Evolutionary conservation across 2,113 vertebrate species (phyloP).

Genomic region (Amia ocellicauda): DNA sequence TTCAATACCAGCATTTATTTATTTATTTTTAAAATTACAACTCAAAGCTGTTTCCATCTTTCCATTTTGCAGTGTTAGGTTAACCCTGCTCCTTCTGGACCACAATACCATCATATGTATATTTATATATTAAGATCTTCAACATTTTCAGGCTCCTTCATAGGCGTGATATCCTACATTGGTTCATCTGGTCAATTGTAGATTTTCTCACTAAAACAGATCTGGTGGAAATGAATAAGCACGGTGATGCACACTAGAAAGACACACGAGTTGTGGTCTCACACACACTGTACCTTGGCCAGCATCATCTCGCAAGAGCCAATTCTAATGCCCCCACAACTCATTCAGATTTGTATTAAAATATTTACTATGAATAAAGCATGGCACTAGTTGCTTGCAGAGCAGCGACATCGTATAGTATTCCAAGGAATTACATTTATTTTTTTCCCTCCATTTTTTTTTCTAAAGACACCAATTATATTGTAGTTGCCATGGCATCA

Average conservation of each 20-base stretch:
- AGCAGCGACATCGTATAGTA: slow-evolving; percentile 22
- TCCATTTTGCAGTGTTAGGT: no score
- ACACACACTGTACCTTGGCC: neutral
- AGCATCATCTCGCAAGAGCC: neutral
- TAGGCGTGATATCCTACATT: no score
- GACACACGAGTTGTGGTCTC: neutral
- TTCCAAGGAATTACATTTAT: slow-evolving; percentile 38
- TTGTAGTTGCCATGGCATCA: slow-evolving; percentile 47
- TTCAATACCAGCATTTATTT: no score
- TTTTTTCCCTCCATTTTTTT: slow-evolving; percentile 25
- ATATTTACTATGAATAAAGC: slow-evolving; percentile 15
- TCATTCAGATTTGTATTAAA: slow-evolving; percentile 22
- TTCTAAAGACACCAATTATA: slow-evolving; percentile 39
- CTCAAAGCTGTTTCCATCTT: no score
- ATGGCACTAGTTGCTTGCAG: slow-evolving; percentile 16
- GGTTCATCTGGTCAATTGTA: neutral
- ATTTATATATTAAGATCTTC: no score
- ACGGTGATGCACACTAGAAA: neutral
- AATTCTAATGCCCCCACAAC: slow-evolving; percentile 6
- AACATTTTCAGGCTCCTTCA: no score
- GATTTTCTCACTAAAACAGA: neutral
- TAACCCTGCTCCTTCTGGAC: no score
- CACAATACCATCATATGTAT: no score
- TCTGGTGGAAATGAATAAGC: no score
- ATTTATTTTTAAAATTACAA: no score